Percentiles rank a stretch among this genome's conserved stretches.
These are phyloP conservation scores for Champsocephalus esox DNA, from an alignment of 2,797 vertebrate species.

Conservation along the genomic window DNA sequence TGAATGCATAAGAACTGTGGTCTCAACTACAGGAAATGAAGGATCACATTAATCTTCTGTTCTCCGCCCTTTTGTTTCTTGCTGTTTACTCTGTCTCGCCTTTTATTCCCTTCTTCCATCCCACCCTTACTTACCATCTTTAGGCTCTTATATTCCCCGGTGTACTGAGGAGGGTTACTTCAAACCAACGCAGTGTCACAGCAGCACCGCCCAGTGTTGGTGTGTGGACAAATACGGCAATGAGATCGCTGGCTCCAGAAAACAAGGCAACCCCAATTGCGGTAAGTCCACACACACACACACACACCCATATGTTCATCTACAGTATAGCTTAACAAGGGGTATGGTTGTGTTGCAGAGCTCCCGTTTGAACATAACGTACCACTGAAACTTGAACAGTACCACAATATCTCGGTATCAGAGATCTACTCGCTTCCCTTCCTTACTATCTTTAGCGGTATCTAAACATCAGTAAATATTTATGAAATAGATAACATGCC, in stretches of 20 bases:
- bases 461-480: slow-evolving; percentile 54
- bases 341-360: slow-evolving; percentile 3
- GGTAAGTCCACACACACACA: slow-evolving; percentile 80
- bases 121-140: slow-evolving; percentile 15
- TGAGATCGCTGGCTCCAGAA: slow-evolving; percentile 94
- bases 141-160: slow-evolving; percentile 91
- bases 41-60: slow-evolving; percentile 16
- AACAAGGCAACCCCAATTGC: slow-evolving; percentile 93
- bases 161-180: slow-evolving; percentile 97
- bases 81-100: background rate
- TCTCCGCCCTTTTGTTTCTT: slow-evolving; percentile 3
- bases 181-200: slow-evolving; percentile 94
- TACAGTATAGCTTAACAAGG: slow-evolving; percentile 3
- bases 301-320: slow-evolving; percentile 10
- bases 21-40: slow-evolving; percentile 28
- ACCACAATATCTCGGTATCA: slow-evolving; percentile 23
- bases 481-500: slow-evolving; percentile 49
- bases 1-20: slow-evolving; percentile 64
- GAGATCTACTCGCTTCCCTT: background rate
- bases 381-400: slow-evolving; percentile 23
- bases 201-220: slow-evolving; percentile 96
- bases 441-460: slow-evolving; percentile 38
- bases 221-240: slow-evolving; percentile 98
- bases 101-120: background rate
- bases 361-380: slow-evolving; percentile 42